A percentile compares a stretch with the other conserved stretches of the same genome.
Evolutionary conservation across 2,113 vertebrate species (phyloP).

Genomic region (Uria aalge): DNA sequence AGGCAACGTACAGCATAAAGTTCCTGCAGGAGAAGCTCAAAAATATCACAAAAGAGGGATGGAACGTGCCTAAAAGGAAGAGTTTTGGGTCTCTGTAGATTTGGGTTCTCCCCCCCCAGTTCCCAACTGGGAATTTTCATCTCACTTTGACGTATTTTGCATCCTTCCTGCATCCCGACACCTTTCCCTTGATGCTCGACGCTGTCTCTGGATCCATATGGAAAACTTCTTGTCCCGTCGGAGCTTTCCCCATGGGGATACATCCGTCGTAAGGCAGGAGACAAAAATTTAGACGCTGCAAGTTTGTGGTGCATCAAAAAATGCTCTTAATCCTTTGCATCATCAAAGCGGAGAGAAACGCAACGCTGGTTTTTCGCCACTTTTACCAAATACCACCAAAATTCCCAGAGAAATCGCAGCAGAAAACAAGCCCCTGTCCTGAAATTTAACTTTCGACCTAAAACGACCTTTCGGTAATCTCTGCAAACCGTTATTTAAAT

Average conservation of each 20-base stretch:
- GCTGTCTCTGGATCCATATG: rapidly evolving
- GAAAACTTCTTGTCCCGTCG: rapidly evolving
- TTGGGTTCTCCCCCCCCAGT: too few species aligned
- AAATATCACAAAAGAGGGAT: background rate
- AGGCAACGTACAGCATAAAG: rapidly evolving
- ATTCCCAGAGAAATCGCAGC: rapidly evolving
- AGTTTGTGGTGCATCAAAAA: rapidly evolving
- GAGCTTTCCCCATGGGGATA: rapidly evolving
- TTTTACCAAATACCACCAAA: background rate
- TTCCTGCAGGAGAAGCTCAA: background rate
- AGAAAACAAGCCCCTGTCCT: background rate
- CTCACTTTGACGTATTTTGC: rapidly evolving
- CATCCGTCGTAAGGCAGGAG: rapidly evolving
- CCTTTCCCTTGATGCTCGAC: too few species aligned
- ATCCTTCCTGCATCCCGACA: background rate
- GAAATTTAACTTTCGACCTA: background rate
- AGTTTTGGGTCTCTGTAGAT: rapidly evolving
- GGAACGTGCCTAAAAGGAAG: rapidly evolving
- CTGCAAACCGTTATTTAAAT: rapidly evolving
- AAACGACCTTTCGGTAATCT: background rate
- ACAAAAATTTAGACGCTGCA: rapidly evolving
- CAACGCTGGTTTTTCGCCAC: rapidly evolving
- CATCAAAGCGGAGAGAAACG: rapidly evolving
- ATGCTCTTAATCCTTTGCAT: rapidly evolving
- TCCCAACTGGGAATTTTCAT: background rate